Evolutionary conservation across 37 sponge, comb jelly and placozoan species (phyloP).

Genomic region (Aplysina aerophoba): DNA sequence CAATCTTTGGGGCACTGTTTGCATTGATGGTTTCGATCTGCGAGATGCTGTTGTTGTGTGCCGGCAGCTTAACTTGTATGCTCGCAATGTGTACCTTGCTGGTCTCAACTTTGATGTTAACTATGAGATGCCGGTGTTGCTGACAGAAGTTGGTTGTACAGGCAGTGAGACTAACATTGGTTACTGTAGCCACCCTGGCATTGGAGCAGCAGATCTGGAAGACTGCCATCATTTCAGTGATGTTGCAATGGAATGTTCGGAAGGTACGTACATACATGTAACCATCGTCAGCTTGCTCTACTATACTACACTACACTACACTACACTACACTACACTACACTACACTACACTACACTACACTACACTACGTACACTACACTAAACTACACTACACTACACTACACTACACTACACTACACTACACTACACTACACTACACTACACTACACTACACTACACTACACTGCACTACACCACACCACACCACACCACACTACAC

Average conservation of each 20-base stretch:
- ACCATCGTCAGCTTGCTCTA: too few species aligned
- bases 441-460: too few species aligned
- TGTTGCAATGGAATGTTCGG: constrained; percentile 11
- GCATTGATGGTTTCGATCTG: not conserved
- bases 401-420: too few species aligned
- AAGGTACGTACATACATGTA: not conserved
- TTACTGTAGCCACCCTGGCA: constrained; percentile 26
- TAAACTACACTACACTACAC: too few species aligned
- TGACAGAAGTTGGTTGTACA: constrained; percentile 23
- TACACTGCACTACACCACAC: too few species aligned
- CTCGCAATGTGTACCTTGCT: not conserved
- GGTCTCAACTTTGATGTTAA: not conserved
- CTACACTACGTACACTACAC: too few species aligned
- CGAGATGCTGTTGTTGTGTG: constrained; percentile 17
- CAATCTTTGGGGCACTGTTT: constrained; percentile 12
- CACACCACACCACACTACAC: too few species aligned
- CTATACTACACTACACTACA: too few species aligned
- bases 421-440: too few species aligned
- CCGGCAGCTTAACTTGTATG: not conserved
- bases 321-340: too few species aligned
- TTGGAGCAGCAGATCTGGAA: constrained; percentile 34
- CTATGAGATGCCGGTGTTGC: constrained; percentile 19
- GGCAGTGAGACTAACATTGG: constrained; percentile 36
- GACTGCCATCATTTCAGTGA: constrained; percentile 19
- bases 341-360: too few species aligned